Evolutionary conservation across 2,888 invertebrate genomes (phyloP), one percentile per base, ranked within the genome.

Genomic region (Patella pellucida): DNA sequence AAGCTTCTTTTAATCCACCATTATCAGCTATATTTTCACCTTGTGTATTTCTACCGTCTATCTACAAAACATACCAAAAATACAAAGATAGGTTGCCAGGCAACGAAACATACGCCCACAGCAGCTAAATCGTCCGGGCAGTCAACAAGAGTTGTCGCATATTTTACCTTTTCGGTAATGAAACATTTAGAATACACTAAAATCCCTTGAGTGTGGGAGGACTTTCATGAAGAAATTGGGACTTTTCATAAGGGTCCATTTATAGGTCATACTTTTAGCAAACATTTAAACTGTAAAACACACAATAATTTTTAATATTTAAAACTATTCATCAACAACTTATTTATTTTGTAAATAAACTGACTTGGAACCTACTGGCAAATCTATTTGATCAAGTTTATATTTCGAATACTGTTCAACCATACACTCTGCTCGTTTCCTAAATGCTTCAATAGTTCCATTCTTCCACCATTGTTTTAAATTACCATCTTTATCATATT

Each of bases 381-480:
- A 41, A 41, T 41, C 41, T 41, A 41, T 41, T 41, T 41, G 41
- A 41, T 41, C 41, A 41, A 41, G 41, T 41, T 94, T 94, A 91
- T 96, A 97, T 91, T 93, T 92, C 75, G 95, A 93, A 90, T 99
- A 99, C 91, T 99, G 99, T 69, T 96, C 94, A 9, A 95, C 94
- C 81, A 97, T 94, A 89, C 99, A 99, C 85, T 96, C 94, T 0
- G 97, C 95, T 76, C 96, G 94, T 69, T 94, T 93, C 86, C 97
- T 96, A 91, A 99, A 99, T 74, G 94, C 94, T 0, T 93, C 94
- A 76, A 97, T 95, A 0, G 98, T 98, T 11, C 94, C 94, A 85
- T 96, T 95, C 86, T 97, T 96, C 99, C 99, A 99, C 99, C 99
- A 99, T 82, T 96, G 95, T 89, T 97, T 95, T 76, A 99, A 92